A percentile compares a stretch with the other conserved stretches of the same genome.
Evolutionary conservation across 2,888 invertebrate species (phyloP).

Genomic region (Eumacrocentrus americanus): DNA sequence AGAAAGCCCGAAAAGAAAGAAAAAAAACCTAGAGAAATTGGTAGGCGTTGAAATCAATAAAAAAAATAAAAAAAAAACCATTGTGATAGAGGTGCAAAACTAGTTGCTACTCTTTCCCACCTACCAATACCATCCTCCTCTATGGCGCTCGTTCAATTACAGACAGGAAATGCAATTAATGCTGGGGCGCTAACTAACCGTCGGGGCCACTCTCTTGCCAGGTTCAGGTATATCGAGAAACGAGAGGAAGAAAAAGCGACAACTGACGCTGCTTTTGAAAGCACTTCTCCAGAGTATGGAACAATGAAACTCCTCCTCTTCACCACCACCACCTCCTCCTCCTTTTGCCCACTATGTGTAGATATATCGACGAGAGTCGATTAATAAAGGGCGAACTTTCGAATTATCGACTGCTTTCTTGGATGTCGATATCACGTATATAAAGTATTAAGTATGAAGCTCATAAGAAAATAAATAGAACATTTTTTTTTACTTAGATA

Average conservation of each 20-base stretch:
- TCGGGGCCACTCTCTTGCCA: conserved; percentile 1
- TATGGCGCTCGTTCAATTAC: conserved; percentile 18
- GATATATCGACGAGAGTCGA: neutral
- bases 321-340: no score
- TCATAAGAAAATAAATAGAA: neutral
- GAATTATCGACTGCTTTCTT: neutral
- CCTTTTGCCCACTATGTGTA: neutral
- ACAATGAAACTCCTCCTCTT: conserved; percentile 13
- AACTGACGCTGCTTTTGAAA: neutral
- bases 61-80: conserved; percentile 9
- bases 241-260: neutral
- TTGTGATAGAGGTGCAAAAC: neutral
- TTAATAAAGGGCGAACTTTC: conserved; percentile 6
- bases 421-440: neutral
- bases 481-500: neutral
- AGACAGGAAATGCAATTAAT: conserved; percentile 29
- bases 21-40: conserved; percentile 1
- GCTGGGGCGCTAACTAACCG: conserved; percentile 16
- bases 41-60: neutral
- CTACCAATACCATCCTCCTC: no score
- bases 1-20: neutral
- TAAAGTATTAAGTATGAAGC: neutral
- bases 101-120: conserved; percentile 9
- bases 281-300: neutral
- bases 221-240: conserved; percentile 11